Evolutionary conservation across 2,797 vertebrate species (phyloP), one percentile per base, ranked within the genome.

Genomic region (Meda fulgida): DNA sequence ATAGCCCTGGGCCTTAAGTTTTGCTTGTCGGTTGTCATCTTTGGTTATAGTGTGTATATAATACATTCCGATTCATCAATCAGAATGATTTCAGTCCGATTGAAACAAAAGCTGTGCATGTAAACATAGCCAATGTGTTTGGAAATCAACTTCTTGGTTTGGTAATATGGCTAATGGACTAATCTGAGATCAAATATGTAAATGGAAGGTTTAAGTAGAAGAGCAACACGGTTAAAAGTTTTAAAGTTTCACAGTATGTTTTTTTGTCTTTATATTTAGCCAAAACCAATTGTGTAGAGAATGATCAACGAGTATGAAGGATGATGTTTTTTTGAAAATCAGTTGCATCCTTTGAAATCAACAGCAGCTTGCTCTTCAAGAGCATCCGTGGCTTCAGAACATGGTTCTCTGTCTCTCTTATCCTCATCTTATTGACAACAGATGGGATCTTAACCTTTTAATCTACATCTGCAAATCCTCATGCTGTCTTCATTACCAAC

Each of bases 91-190:
- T 46, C 43, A 14, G 43, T 46, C 43, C 10, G 1, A 46, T 46
- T 46, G 13, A 46, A 46, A 46, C 43, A 46, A 46, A 46, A 46
- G 43, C 14, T 46, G 43, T 46, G 43, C 4, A 46, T 46, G 43
- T 14, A 46, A 46, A 46, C 43, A 46, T 14, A 14, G 43, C 13
- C 13, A 46, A 46, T 46, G 13, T 92, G 90, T 94, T 91, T 92
- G 92, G 90, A 94, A 95, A 94, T 94, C 94, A 95, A 93, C 92
- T 94, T 93, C 93, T 95, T 94, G 92, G 94, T 93, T 94, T 92
- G 92, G 91, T 95, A 95, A 94, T 95, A 95, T 93, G 91, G 94
- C 93, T 95, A 95, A n/a, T 95, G 94, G 93, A 94, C 93, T 94
- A 94, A 95, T 95, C 94, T 93, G 88, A 90, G 93, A 92, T 94